Percentiles rank a stretch among this genome's conserved stretches.
These are phyloP conservation scores for Notodromas monacha DNA, from an alignment of 2,888 invertebrate species.

Conservation along the genomic window DNA sequence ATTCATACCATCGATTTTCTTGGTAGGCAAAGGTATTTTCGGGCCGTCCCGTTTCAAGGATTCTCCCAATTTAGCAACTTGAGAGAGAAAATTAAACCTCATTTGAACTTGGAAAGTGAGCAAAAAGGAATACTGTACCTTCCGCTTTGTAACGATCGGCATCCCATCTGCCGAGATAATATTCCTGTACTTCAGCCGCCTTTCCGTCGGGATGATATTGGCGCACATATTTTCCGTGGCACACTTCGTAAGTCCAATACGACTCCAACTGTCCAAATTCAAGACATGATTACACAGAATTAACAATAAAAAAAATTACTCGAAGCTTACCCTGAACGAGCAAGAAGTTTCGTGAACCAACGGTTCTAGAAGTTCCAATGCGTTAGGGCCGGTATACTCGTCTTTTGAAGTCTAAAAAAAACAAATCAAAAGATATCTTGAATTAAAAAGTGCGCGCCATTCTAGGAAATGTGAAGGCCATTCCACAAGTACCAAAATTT, in stretches of 20 bases:
- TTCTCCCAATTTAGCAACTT: too few species aligned
- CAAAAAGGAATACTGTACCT: conserved; percentile 15
- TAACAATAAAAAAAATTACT: neutral
- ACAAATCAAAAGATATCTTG: too few species aligned
- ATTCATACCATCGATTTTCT: conserved; percentile 54
- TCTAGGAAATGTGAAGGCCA: too few species aligned
- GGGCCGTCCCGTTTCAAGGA: conserved; percentile 26
- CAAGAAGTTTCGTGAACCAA: conserved; percentile 44
- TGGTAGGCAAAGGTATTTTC: conserved; percentile 16
- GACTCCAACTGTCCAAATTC: conserved; percentile 37
- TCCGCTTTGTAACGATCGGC: conserved; percentile 25
- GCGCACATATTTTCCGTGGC: conserved; percentile 58
- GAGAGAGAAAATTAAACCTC: conserved; percentile 5
- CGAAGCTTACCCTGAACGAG: conserved; percentile 37
- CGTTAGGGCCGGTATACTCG: conserved; percentile 34
- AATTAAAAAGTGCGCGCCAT: too few species aligned
- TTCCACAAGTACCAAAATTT: too few species aligned
- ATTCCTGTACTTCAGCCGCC: conserved; percentile 40
- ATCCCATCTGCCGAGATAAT: conserved; percentile 44
- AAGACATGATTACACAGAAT: neutral
- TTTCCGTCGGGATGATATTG: conserved; percentile 64
- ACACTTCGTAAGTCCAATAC: conserved; percentile 88
- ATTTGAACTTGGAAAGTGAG: neutral
- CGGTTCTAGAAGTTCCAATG: conserved; percentile 37
- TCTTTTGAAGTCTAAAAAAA: too few species aligned